Percentiles rank a stretch among this genome's conserved stretches.
Evolutionary conservation across 2,113 vertebrate genomes (phyloP).

Genomic region (Pelusios castaneus): DNA sequence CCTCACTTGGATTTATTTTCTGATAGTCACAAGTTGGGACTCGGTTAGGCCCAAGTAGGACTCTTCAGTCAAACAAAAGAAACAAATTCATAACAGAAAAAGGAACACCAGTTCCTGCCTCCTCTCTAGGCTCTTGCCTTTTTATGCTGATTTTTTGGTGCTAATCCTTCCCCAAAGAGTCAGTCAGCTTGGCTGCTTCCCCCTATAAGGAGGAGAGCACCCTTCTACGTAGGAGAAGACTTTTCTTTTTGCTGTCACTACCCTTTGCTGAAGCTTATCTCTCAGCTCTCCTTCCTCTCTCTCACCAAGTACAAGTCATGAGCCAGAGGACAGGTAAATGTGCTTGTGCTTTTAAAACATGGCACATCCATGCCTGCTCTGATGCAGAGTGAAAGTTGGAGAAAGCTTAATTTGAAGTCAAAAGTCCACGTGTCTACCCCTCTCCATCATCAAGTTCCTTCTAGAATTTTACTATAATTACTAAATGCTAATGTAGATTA

Average conservation of each 20-base stretch:
- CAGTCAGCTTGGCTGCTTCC: neutral
- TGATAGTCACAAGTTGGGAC: neutral
- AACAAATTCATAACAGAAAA: neutral
- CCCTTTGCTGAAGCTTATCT: too few species aligned
- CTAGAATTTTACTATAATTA: neutral
- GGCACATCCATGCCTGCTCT: fast-evolving
- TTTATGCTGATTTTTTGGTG: neutral
- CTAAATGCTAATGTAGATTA: neutral
- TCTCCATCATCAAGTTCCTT: neutral
- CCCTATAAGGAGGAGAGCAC: too few species aligned
- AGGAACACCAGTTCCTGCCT: neutral
- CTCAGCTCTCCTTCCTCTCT: too few species aligned
- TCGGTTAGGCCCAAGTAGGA: neutral
- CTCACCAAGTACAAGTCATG: too few species aligned
- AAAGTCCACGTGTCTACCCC: neutral
- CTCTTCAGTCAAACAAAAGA: neutral
- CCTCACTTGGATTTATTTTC: neutral
- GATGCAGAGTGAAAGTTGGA: fast-evolving
- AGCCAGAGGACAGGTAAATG: neutral
- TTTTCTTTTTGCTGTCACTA: too few species aligned
- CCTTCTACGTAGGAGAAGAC: too few species aligned
- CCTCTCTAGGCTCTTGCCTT: neutral
- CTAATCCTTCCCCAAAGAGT: neutral
- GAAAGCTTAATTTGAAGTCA: neutral
- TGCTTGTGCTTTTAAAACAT: neutral